Base-by-base conservation (phyloP, 1,140 invertebrate genomes). In the Bombus confusus region DNA sequence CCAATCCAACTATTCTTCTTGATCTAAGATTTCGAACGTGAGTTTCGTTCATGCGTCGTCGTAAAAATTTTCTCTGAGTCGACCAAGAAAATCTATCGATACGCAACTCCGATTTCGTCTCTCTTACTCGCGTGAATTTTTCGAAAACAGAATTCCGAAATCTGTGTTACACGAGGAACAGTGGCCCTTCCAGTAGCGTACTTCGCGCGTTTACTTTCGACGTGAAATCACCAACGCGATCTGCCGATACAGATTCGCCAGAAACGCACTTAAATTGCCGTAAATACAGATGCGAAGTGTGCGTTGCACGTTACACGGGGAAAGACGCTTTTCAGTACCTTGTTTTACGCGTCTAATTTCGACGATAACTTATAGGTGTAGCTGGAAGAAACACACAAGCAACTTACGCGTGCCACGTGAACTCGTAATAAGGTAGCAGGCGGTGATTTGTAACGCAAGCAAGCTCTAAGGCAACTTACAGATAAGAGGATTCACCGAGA, bases 1-100 rank as follows among this genome's bases (percentile, higher is more conserved):
- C 88, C 82, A 79, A 92, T 90, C 88, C 89, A 91, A 91, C 90
- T 92, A 91, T 80, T 72, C 76, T 47, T 66, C 52, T 62, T 13
- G 47, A 37, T 25, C 41, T 34, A 25, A 37, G 8, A 2, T 1
- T 31, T 37, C 66, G 34, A 31, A 18, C 31, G 5, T 3, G 1
- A 15, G 6, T 25, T 22, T 18, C 15, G 9, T 10, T 68, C 22
- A 12, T 64, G 34, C 12, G 31, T 15, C 1, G 25, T 15, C 64
- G 62, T 6, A 47, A 43, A 83, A 78, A 41, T 83, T 78, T 18
- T 5, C 5, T 15, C 37, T 18, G 47, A 52, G 15, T 18, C 4
- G 47, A 52, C 47, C 47, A 47, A 15, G 13, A 13, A 18, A 18
- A 37, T 37, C 37, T 52, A 22, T 52, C 47, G 47, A 52, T 52